Evolutionary conservation across 2,797 vertebrate species (phyloP).

Genomic region (Trachops cirrhosus): DNA sequence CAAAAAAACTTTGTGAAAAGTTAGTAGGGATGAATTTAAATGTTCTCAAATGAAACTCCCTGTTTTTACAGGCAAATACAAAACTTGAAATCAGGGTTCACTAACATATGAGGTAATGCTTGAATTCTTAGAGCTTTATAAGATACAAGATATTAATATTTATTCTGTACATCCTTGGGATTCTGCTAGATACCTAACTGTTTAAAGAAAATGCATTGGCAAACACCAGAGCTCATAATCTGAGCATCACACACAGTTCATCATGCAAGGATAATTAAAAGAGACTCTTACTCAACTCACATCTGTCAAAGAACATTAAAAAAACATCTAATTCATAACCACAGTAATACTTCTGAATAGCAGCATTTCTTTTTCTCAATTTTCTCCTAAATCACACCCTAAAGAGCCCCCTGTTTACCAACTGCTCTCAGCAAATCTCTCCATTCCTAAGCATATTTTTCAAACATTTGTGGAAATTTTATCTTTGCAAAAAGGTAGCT

Average conservation of each 20-base stretch:
- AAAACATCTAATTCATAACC: constrained; percentile 52
- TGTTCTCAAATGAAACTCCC: neutral
- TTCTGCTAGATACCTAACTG: constrained; percentile 2
- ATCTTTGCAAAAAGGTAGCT: neutral
- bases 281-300: constrained; percentile 26
- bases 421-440: neutral
- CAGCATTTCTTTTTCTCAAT: neutral
- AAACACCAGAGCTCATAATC: constrained; percentile 2
- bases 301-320: constrained; percentile 59
- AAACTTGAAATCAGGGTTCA: neutral
- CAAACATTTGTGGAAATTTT: neutral
- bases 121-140: constrained; percentile 16
- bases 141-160: constrained; percentile 19
- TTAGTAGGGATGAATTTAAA: constrained; percentile 48
- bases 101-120: constrained; percentile 2
- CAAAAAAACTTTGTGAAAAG: constrained; percentile 12
- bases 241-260: neutral
- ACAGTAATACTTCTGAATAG: neutral
- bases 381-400: constrained; percentile 44
- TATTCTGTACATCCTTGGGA: neutral
- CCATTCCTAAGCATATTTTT: neutral
- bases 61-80: neutral
- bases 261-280: constrained; percentile 49
- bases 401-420: constrained; percentile 21
- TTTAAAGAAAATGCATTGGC: constrained; percentile 44